Conservation (phyloP, 2,797 vertebrate species). For the Acanthiza pusilla region DNA sequence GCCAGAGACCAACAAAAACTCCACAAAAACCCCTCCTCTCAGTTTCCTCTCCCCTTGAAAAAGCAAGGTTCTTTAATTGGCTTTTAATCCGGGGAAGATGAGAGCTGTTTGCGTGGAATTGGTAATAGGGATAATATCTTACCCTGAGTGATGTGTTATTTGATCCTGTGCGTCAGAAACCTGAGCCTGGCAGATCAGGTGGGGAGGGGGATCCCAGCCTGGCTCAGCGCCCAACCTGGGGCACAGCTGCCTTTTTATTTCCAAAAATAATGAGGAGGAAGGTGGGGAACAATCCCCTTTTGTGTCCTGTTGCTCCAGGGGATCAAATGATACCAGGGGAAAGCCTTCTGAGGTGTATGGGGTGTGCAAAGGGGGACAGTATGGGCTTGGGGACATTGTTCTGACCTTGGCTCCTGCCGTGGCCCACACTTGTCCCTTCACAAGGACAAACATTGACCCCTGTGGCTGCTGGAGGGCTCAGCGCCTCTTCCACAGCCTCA, state of each 20-base stretch:
- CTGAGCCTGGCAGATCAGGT: constrained; percentile 16
- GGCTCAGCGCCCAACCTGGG: constrained; percentile 9
- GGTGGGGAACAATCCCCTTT: constrained; percentile 4
- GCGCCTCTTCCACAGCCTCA: background rate
- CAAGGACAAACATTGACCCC: background rate
- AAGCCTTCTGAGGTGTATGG: background rate
- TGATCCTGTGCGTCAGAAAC: constrained; percentile 66
- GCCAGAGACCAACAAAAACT: background rate
- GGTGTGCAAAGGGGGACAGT: background rate
- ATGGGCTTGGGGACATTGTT: background rate
- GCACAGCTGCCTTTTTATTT: constrained; percentile 37
- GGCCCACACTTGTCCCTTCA: background rate
- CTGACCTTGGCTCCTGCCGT: background rate
- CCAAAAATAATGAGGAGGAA: background rate
- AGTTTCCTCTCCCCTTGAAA: constrained; percentile 45
- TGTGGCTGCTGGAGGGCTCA: background rate
- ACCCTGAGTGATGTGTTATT: constrained; percentile 68
- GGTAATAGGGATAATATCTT: constrained; percentile 66
- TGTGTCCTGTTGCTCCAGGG: constrained; percentile 37
- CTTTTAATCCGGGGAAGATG: constrained; percentile 66
- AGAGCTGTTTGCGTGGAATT: constrained; percentile 59
- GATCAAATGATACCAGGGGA: background rate
- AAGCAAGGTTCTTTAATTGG: constrained; percentile 68
- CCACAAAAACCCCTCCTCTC: background rate
- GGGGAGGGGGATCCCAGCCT: background rate